A percentile compares a stretch with the other conserved stretches of the same genome.
Evolutionary conservation across 2,113 vertebrate genomes (phyloP).

Genomic region (Otolemur garnettii): DNA sequence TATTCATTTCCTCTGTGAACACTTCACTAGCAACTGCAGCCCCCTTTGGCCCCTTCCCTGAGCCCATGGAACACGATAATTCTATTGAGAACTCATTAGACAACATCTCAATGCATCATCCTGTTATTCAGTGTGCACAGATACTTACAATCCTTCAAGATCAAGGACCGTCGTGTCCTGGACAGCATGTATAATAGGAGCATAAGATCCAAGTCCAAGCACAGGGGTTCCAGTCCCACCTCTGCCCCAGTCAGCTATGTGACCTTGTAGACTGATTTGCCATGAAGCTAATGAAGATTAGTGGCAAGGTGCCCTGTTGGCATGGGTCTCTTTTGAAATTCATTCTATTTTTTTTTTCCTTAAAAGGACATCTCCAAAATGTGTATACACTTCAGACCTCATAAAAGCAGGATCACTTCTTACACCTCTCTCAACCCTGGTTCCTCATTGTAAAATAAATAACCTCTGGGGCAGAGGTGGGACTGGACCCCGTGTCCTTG

Average conservation of each 20-base stretch:
- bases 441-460: conserved; percentile 38
- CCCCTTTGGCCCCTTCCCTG: background rate
- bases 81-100: background rate
- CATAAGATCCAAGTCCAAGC: background rate
- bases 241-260: background rate
- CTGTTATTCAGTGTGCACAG: background rate
- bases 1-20: background rate
- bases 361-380: conserved; percentile 12
- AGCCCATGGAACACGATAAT: background rate
- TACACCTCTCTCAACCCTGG: background rate
- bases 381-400: background rate
- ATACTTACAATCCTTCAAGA: background rate
- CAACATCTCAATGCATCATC: background rate
- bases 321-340: conserved; percentile 4
- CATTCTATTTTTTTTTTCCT: conserved; percentile 39
- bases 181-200: background rate
- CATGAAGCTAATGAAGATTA: background rate
- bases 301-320: background rate
- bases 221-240: background rate
- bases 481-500: too few species aligned
- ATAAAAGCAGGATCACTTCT: background rate
- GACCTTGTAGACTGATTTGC: background rate
- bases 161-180: background rate
- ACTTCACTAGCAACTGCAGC: background rate
- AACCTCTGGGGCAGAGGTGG: too few species aligned